phyloP scores from a whole-genome alignment of 2,888 invertebrate species.

The Carterocephalus palaemon region DNA sequence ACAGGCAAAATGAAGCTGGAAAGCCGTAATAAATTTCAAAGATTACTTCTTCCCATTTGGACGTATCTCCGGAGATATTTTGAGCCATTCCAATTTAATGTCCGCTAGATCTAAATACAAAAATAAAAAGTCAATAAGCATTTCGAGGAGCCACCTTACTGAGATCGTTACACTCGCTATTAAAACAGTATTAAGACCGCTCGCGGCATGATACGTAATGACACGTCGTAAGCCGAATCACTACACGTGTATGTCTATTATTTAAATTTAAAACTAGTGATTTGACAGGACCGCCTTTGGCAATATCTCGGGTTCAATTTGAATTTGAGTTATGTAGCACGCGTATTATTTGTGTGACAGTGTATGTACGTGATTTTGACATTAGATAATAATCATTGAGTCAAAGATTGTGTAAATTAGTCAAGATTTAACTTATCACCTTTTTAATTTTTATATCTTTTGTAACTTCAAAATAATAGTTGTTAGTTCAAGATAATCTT shows the following conservation, averaged over 20 bases:
- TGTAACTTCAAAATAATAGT: too few relatives aligned
- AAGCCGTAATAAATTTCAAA: too few relatives aligned
- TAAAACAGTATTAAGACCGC: slow-evolving; percentile 39
- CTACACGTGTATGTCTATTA: slow-evolving; percentile 20
- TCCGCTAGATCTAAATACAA: slow-evolving; percentile 13
- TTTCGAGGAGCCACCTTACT: slow-evolving; percentile 20
- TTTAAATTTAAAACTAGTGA: slow-evolving; percentile 23
- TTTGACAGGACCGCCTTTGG: slow-evolving; percentile 13
- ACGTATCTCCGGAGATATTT: too few relatives aligned
- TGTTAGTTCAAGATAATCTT: too few relatives aligned
- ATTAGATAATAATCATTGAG: too few relatives aligned
- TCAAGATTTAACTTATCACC: too few relatives aligned
- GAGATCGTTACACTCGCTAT: slow-evolving; percentile 30
- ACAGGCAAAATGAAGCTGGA: too few relatives aligned
- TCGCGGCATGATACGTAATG: slow-evolving; percentile 32
- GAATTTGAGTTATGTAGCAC: not conserved
- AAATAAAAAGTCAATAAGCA: slow-evolving; percentile 14
- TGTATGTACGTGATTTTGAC: too few relatives aligned
- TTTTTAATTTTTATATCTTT: too few relatives aligned
- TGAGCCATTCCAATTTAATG: slow-evolving; percentile 11
- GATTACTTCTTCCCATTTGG: too few relatives aligned
- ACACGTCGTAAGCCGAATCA: slow-evolving; percentile 27
- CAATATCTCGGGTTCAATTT: slow-evolving; percentile 2
- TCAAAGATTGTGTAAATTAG: too few relatives aligned
- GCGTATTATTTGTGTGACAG: too few relatives aligned